Evolutionary conservation across 2,888 invertebrate species (phyloP), one percentile per base, ranked within the genome.

Genomic region (Halictus quadricinctus): DNA sequence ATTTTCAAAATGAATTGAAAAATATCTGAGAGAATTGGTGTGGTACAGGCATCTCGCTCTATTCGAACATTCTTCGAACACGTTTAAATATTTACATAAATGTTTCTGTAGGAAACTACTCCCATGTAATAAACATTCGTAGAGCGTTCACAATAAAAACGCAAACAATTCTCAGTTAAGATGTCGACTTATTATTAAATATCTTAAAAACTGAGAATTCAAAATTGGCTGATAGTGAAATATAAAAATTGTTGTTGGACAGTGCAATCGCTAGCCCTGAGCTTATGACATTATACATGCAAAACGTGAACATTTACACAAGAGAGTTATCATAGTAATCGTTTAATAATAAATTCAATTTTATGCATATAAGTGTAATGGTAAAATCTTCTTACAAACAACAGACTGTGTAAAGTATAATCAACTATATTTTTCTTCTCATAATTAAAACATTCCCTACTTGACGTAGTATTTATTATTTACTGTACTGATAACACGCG

Each of bases 401-500:
- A 90, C 79, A 91, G 76, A 87, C 73, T 75, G 54, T 76, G 78
- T 92, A 88, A 93, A 91, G 93, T 93, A 92, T 93, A 92, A 90
- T 93, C 91, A 92, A 90, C 92, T 93, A 93, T 94, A 94, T 94
- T 94, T 93, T 64, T 64, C 64, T 64, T 64, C 64, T 92, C 93
- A 91, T 92, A 93, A 93, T 93, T 92, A 93, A 93, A 93, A 93
- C 92, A 92, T 93, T 90, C 91, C 91, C 90, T 93, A 91, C 90
- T 93, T 90, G 91, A 91, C 90, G 89, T 93, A 90, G 90, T 91
- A 91, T 93, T 88, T 64, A 64, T 64, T 64, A 64, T 91, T 92
- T 91, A 89, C 90, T 90, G 88, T 90, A 90, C 88, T 91, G 88
- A 87, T 91, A 81, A 85, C 64, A 66, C 76, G 86, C 78, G 76